These are phyloP conservation scores for Hyposmocoma kahamanoa DNA, from an alignment of 1,140 invertebrate species.

Conservation along the genomic window DNA sequence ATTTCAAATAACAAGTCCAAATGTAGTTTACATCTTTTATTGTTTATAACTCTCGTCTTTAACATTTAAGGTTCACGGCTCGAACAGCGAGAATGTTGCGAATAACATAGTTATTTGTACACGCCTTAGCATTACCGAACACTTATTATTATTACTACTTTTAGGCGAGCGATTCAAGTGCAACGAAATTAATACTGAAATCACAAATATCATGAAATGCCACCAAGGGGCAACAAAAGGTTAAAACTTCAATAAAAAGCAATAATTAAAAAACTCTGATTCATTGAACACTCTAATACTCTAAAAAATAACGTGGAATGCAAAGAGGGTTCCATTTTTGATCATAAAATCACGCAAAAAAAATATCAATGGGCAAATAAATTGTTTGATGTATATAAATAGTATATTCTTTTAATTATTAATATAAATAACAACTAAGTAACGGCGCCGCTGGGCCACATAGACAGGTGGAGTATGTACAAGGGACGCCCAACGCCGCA, in stretches of 20 bases:
- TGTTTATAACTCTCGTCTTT: slow-evolving; percentile 1
- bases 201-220: too few relatives aligned
- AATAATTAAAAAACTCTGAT: not conserved
- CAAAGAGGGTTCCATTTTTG: slow-evolving; percentile 1
- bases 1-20: too few relatives aligned
- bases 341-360: slow-evolving; percentile 1
- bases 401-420: slow-evolving; percentile 3
- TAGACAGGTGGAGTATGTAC: not conserved
- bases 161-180: too few relatives aligned
- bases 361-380: slow-evolving; percentile 2
- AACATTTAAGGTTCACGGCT: not conserved
- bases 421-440: slow-evolving; percentile 3
- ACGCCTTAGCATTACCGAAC: too few relatives aligned
- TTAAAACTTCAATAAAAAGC: not conserved
- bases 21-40: slow-evolving; percentile 37
- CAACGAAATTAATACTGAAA: slow-evolving; percentile 2
- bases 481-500: not conserved
- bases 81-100: too few relatives aligned
- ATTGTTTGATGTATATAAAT: slow-evolving; percentile 2
- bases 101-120: too few relatives aligned
- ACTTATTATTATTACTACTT: too few relatives aligned
- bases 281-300: not conserved
- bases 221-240: too few relatives aligned
- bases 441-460: not conserved
- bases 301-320: not conserved